Evolutionary conservation across 2,888 invertebrate species (phyloP).

Genomic region (Hydropsyche betteni): DNA sequence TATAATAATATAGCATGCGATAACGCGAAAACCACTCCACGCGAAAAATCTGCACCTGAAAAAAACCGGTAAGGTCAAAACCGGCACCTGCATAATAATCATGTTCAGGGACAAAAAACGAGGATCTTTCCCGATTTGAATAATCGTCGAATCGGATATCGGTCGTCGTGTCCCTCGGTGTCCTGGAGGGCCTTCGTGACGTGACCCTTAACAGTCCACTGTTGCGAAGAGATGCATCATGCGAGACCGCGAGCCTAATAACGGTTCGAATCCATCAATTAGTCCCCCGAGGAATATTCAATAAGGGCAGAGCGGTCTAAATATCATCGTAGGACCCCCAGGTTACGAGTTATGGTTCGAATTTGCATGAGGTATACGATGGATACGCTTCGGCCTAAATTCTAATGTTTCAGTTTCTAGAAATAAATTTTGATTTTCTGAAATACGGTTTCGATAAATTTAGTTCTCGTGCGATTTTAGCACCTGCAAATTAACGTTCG

Average conservation of each 20-base stretch:
- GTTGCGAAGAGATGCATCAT: slow-evolving; percentile 29
- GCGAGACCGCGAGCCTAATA: slow-evolving; percentile 26
- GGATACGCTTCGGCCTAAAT: no score
- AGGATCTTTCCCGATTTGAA: background rate
- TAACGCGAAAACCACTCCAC: background rate
- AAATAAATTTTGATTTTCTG: no score
- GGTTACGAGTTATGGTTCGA: slow-evolving; percentile 28
- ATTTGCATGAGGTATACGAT: slow-evolving; percentile 13
- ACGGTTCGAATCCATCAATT: slow-evolving; percentile 36
- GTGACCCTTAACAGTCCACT: background rate
- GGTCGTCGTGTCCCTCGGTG: slow-evolving; percentile 24
- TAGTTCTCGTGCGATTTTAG: no score
- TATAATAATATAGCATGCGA: background rate
- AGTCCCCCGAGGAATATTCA: slow-evolving; percentile 39
- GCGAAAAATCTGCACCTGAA: no score
- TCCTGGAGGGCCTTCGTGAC: slow-evolving; percentile 34
- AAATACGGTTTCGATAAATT: no score
- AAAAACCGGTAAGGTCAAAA: background rate
- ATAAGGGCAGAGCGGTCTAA: slow-evolving; percentile 35
- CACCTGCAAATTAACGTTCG: no score
- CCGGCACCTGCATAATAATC: slow-evolving; percentile 5
- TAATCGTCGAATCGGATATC: slow-evolving; percentile 21
- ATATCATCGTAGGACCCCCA: slow-evolving; percentile 19
- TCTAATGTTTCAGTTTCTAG: no score
- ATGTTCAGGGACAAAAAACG: background rate